Conservation (phyloP, 2,888 invertebrate species). For the Drosophila ustulata region DNA sequence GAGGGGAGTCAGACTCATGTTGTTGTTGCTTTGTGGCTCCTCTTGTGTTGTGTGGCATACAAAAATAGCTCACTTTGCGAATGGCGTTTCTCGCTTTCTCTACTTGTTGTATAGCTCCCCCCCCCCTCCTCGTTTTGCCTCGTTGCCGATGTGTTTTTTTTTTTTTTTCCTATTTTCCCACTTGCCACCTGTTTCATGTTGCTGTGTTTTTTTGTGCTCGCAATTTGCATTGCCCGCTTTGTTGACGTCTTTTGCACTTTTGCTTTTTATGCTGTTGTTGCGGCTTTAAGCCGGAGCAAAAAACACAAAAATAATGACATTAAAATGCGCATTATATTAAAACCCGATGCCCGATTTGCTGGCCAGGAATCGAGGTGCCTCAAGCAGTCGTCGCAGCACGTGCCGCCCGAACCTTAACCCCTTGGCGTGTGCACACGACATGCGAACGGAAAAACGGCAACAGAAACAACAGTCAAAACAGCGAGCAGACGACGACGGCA, state of each 20-base stretch:
- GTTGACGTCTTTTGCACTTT: slow-evolving; percentile 65
- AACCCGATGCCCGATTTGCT: slow-evolving; percentile 47
- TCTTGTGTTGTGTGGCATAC: slow-evolving; percentile 20
- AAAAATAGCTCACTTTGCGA: slow-evolving; percentile 27
- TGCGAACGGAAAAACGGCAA: slow-evolving; percentile 61
- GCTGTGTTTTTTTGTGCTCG: slow-evolving; percentile 52
- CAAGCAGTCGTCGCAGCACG: slow-evolving; percentile 52
- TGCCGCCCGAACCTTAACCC: slow-evolving; percentile 70
- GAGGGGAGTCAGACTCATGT: neutral
- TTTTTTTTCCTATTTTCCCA: neutral
- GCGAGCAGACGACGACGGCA: slow-evolving; percentile 27
- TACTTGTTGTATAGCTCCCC: slow-evolving; percentile 4
- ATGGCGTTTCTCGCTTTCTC: slow-evolving; percentile 8
- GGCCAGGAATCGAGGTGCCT: slow-evolving; percentile 18
- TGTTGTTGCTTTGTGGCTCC: slow-evolving; percentile 9
- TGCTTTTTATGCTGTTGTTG: slow-evolving; percentile 51
- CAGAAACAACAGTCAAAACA: slow-evolving; percentile 37
- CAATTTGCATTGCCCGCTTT: slow-evolving; percentile 73
- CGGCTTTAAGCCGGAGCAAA: slow-evolving; percentile 20
- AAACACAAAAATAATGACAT: slow-evolving; percentile 68
- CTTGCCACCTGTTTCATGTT: slow-evolving; percentile 50
- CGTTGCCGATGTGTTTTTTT: neutral
- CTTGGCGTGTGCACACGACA: slow-evolving; percentile 72
- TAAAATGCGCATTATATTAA: slow-evolving; percentile 77
- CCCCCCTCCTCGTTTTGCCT: slow-evolving; percentile 4